phyloP scores from a whole-genome alignment of 1,140 invertebrate genomes.

The Gonioctena quinquepunctata region DNA sequence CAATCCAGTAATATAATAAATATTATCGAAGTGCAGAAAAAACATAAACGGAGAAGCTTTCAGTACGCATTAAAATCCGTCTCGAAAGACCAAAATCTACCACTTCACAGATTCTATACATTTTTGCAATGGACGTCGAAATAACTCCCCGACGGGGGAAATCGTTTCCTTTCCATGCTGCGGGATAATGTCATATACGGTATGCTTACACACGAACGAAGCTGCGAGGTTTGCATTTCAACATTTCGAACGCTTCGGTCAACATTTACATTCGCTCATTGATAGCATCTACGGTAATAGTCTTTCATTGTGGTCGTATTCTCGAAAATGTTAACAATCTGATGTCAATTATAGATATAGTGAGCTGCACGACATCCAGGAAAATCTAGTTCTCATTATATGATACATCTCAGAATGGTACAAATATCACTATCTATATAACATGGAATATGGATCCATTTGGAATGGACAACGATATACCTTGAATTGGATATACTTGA shows the following conservation, averaged over 20 bases:
- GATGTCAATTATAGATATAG: slow-evolving; percentile 29
- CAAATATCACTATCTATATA: no score
- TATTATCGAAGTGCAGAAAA: no score
- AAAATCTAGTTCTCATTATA: neutral
- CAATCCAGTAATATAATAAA: no score
- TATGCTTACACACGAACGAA: neutral
- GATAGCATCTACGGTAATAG: slow-evolving; percentile 26
- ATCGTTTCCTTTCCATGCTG: neutral
- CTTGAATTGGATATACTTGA: no score
- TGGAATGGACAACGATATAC: no score
- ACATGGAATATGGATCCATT: no score
- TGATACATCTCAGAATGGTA: neutral
- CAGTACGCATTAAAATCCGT: no score
- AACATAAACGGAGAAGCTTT: no score
- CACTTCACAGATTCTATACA: no score
- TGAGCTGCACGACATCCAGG: neutral
- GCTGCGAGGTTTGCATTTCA: neutral
- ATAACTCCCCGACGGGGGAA: no score
- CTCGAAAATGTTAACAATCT: slow-evolving; percentile 18
- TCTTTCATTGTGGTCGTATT: slow-evolving; percentile 21
- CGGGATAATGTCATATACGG: neutral
- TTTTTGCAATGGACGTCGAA: no score
- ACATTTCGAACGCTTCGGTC: neutral
- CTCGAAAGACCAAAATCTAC: no score
- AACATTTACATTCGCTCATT: neutral